phyloP scores from a whole-genome alignment of 2,888 invertebrate genomes.

The Drosophila merina region DNA sequence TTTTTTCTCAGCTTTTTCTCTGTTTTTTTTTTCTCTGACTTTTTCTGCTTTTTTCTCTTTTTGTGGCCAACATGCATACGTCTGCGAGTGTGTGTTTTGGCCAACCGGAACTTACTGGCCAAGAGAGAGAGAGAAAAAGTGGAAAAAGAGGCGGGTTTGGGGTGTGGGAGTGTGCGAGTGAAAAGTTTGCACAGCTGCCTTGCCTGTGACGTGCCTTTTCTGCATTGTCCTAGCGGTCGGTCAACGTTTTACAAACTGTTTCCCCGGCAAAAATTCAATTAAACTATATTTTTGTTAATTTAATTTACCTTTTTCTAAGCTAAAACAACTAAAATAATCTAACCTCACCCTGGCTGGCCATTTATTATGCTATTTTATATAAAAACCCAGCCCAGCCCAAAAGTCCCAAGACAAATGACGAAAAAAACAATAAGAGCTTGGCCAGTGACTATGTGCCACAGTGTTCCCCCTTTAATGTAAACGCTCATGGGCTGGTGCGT shows the following conservation, averaged over 20 bases:
- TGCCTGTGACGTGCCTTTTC: conserved; percentile 17
- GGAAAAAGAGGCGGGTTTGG: no score
- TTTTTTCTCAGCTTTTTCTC: no score
- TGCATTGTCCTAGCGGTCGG: no score
- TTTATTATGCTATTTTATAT: conserved; percentile 49
- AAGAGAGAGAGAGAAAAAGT: neutral
- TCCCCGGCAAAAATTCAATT: no score
- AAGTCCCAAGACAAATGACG: conserved; percentile 45
- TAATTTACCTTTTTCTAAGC: no score
- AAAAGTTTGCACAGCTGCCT: conserved; percentile 42
- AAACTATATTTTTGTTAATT: no score
- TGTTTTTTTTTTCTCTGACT: neutral
- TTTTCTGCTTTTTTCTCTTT: conserved; percentile 6
- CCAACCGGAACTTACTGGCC: conserved; percentile 39
- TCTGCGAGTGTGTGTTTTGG: neutral
- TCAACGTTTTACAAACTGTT: no score
- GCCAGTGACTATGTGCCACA: conserved; percentile 17
- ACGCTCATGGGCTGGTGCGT: conserved; percentile 17
- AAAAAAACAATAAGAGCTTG: conserved; percentile 28
- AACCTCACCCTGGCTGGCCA: conserved; percentile 25
- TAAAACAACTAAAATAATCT: neutral
- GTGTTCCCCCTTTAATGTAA: conserved; percentile 20
- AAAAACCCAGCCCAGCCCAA: conserved; percentile 29
- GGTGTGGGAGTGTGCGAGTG: neutral
- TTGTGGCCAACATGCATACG: neutral